These are phyloP conservation scores for Willowsia nigromaculata DNA, from an alignment of 2,888 invertebrate genomes.

Conservation along the genomic window DNA sequence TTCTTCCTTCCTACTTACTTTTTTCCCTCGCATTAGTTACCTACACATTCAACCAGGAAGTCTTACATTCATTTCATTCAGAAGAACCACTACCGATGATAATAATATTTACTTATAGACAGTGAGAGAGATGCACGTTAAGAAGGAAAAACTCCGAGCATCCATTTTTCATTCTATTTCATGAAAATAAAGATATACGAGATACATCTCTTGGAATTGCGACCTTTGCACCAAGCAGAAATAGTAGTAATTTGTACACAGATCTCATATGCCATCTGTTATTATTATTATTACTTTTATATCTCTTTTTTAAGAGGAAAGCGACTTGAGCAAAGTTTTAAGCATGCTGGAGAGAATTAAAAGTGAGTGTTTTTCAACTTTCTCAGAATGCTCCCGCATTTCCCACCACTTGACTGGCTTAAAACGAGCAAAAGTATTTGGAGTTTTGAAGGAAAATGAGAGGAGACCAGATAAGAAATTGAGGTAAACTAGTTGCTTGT, in stretches of 20 bases:
- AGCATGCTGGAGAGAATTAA: background rate
- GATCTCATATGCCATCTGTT: constrained; percentile 51
- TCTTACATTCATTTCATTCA: constrained; percentile 65
- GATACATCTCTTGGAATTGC: background rate
- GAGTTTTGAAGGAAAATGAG: background rate
- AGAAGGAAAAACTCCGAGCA: background rate
- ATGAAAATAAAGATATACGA: constrained; percentile 22
- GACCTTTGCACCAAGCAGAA: constrained; percentile 33
- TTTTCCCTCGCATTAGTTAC: background rate
- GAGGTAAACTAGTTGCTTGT: constrained; percentile 3
- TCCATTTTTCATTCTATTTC: constrained; percentile 5
- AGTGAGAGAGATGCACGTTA: background rate
- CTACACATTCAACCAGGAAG: constrained; percentile 3
- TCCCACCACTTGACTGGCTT: background rate
- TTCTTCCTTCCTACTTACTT: background rate
- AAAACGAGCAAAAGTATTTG: background rate
- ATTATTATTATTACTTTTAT: constrained; percentile 16
- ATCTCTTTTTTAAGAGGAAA: background rate
- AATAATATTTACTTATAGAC: background rate
- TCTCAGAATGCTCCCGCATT: background rate
- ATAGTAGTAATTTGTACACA: constrained; percentile 45
- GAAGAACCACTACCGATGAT: background rate
- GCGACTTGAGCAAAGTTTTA: background rate
- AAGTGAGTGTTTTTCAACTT: constrained; percentile 19
- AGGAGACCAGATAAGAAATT: background rate